A percentile compares a stretch with the other conserved stretches of the same genome.
Conservation (phyloP, 2,113 vertebrate genomes). For the Uria aalge region DNA sequence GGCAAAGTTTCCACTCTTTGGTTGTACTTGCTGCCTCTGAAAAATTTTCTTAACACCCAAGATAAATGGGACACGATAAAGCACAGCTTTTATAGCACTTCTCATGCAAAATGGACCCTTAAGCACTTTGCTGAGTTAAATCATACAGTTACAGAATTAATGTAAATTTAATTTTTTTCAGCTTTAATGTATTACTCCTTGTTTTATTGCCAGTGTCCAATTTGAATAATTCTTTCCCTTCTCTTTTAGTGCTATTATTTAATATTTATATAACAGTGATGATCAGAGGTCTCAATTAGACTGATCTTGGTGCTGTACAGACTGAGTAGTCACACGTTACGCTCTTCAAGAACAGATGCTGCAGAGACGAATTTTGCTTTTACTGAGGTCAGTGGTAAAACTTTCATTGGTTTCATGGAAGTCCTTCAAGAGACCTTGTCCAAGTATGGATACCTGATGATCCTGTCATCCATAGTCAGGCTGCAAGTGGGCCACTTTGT, state of each 20-base stretch:
- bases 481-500: accelerated
- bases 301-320: not conserved
- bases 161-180: conserved; percentile 39
- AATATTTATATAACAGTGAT: conserved; percentile 29
- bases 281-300: not conserved
- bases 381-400: not conserved
- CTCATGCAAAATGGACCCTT: conserved; percentile 20
- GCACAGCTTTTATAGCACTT: conserved; percentile 19
- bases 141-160: conserved; percentile 43
- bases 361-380: not conserved
- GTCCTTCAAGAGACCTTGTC: not conserved
- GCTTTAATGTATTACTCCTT: conserved; percentile 24
- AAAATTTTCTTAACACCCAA: conserved; percentile 5
- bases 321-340: not conserved
- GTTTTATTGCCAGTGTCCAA: conserved; percentile 45
- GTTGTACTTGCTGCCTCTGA: not conserved
- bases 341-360: not conserved
- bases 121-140: conserved; percentile 36
- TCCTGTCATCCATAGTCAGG: not conserved
- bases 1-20: not conserved
- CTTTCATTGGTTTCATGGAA: not conserved
- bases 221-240: conserved; percentile 18
- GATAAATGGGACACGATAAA: conserved; percentile 58
- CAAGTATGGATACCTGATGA: not conserved
- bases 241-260: conserved; percentile 19